Conservation (phyloP, 2,888 invertebrate species). For the Nomada lathburiana region DNA sequence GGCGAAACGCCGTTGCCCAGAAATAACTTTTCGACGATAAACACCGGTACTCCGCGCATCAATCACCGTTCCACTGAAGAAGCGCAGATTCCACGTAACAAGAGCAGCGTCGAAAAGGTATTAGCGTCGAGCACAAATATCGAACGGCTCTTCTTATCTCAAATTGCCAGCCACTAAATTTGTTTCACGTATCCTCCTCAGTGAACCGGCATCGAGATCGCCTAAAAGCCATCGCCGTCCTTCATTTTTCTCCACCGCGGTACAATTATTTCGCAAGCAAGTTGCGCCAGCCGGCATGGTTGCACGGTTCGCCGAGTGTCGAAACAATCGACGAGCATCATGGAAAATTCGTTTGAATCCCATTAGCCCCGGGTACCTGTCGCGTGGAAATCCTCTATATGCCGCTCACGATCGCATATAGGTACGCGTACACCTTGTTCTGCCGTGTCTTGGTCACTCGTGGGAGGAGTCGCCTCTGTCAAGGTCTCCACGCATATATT, state of each 20-base stretch:
- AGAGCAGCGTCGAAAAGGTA: too few species aligned
- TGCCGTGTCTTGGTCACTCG: conserved; percentile 55
- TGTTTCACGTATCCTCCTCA: too few species aligned
- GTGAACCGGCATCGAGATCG: not conserved
- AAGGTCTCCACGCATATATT: conserved; percentile 64
- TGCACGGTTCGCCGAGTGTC: conserved; percentile 35
- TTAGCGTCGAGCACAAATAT: too few species aligned
- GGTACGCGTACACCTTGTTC: conserved; percentile 3
- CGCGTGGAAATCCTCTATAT: conserved; percentile 28
- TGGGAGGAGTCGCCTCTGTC: conserved; percentile 70
- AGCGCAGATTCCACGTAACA: too few species aligned
- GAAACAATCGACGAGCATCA: conserved; percentile 51
- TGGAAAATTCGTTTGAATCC: conserved; percentile 57
- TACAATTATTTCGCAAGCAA: conserved; percentile 39
- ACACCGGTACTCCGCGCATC: not conserved
- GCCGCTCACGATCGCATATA: conserved; percentile 33
- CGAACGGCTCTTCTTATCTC: too few species aligned
- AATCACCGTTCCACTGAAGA: not conserved
- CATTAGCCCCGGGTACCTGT: conserved; percentile 9
- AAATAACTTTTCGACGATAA: not conserved
- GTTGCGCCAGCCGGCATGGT: conserved; percentile 24
- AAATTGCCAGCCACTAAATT: too few species aligned
- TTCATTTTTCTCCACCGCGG: conserved; percentile 17
- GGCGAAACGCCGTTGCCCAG: not conserved
- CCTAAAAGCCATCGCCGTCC: not conserved